phyloP scores from a whole-genome alignment of 2,797 vertebrate genomes.

The Peromyscus melanophrys region DNA sequence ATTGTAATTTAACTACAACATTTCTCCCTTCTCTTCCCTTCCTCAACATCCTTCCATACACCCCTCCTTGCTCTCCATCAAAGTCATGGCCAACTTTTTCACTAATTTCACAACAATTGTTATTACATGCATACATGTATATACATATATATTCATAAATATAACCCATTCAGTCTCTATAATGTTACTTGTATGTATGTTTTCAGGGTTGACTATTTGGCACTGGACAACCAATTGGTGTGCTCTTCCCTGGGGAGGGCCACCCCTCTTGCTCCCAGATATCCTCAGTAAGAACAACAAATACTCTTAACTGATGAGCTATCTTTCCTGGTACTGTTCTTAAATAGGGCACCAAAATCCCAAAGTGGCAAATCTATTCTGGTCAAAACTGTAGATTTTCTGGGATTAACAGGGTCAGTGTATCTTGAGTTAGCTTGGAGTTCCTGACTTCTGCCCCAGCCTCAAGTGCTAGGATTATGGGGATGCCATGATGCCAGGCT shows the following conservation, averaged over 20 bases:
- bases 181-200: background rate
- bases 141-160: background rate
- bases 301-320: background rate
- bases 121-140: background rate
- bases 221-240: background rate
- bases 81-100: background rate
- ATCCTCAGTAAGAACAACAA: background rate
- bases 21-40: background rate
- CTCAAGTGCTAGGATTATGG: background rate
- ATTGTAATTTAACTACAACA: background rate
- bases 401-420: background rate
- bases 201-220: background rate
- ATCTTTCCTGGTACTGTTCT: background rate
- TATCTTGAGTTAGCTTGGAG: background rate
- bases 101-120: no score
- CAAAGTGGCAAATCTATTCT: background rate
- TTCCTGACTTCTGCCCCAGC: background rate
- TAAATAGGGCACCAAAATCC: background rate
- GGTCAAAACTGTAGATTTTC: background rate
- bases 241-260: background rate
- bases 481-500: background rate
- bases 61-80: background rate
- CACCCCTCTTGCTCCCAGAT: no score
- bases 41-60: background rate
- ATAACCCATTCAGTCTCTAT: background rate